Evolutionary conservation across 2,888 invertebrate genomes (phyloP).

Genomic region (Aleiodes alternator): DNA sequence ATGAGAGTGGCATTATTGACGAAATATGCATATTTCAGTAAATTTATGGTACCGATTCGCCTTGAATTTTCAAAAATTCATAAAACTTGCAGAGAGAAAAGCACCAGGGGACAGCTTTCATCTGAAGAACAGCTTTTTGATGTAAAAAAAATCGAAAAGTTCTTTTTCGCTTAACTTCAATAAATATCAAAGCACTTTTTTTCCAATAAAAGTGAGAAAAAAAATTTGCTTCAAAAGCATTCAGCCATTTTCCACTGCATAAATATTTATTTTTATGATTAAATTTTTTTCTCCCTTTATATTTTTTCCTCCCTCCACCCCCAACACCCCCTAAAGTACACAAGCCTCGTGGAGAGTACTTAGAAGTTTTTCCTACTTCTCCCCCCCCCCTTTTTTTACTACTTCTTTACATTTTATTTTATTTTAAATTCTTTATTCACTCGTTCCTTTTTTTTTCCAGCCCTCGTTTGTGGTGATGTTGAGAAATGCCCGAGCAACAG

Average conservation of each 20-base stretch:
- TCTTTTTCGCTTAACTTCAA: no score
- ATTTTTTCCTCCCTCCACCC: constrained; percentile 2
- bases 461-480: constrained; percentile 28
- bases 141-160: no score
- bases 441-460: constrained; percentile 6
- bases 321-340: background rate
- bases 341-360: constrained; percentile 5
- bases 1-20: constrained; percentile 5
- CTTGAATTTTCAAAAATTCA: background rate
- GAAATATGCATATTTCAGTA: background rate
- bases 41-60: background rate
- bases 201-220: no score
- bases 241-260: background rate
- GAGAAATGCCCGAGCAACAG: constrained; percentile 17
- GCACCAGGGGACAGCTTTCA: no score
- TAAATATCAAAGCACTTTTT: no score
- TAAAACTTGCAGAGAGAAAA: no score
- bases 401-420: no score
- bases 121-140: no score
- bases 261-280: constrained; percentile 17
- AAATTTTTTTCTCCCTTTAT: constrained; percentile 12
- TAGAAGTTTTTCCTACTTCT: constrained; percentile 14
- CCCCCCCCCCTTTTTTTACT: no score
- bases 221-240: no score
- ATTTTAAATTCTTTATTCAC: no score